A percentile compares a stretch with the other conserved stretches of the same genome.
Evolutionary conservation across 1,140 invertebrate species (phyloP).

Genomic region (Brachionus calyciflorus): DNA sequence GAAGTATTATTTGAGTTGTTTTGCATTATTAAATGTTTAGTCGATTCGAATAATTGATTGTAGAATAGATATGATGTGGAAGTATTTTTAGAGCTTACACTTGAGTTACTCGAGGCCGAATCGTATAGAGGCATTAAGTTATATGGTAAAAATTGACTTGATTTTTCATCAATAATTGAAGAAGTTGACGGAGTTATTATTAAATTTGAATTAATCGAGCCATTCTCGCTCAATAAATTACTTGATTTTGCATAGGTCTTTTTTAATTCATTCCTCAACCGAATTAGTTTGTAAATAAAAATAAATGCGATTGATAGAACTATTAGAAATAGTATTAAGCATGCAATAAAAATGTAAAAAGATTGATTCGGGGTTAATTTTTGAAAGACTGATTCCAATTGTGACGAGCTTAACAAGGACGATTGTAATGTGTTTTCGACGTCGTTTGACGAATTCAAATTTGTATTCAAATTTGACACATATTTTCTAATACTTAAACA

Average conservation of each 20-base stretch:
- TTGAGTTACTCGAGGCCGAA: slow-evolving; percentile 5
- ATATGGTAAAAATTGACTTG: neutral
- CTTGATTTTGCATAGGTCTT: neutral
- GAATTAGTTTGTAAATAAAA: slow-evolving; percentile 28
- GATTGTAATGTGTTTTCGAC: neutral
- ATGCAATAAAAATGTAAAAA: neutral
- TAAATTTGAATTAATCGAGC: slow-evolving; percentile 22
- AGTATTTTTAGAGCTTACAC: neutral
- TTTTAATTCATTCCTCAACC: neutral
- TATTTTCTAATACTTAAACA: neutral
- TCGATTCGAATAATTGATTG: slow-evolving; percentile 38
- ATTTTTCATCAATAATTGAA: neutral
- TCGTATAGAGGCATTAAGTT: slow-evolving; percentile 14
- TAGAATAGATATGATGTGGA: slow-evolving; percentile 20
- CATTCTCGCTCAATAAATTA: neutral
- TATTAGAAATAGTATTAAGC: neutral
- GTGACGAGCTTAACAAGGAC: neutral
- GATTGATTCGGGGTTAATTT: neutral
- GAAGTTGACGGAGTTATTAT: neutral
- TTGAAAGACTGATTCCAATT: neutral
- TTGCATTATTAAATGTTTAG: neutral
- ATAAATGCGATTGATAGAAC: slow-evolving; percentile 7
- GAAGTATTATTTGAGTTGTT: neutral
- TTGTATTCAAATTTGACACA: slow-evolving; percentile 25
- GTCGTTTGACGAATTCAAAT: slow-evolving; percentile 12